These are phyloP conservation scores for Oreotrochilus melanogaster DNA, from an alignment of 2,113 vertebrate genomes.

Conservation along the genomic window DNA sequence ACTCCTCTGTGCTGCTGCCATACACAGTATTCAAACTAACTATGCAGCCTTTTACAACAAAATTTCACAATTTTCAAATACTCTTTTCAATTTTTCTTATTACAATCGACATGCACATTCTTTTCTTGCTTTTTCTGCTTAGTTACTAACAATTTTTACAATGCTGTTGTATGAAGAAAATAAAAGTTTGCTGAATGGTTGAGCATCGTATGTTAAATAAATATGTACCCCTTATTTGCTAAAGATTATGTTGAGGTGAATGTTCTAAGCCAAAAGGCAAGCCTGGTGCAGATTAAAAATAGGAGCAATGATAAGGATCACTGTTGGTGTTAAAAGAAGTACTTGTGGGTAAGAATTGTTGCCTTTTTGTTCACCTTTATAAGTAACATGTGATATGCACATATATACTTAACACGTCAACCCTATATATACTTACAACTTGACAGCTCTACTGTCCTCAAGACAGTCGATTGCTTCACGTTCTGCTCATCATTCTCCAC, in stretches of 20 bases:
- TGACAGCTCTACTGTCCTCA: not conserved
- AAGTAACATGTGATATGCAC: not conserved
- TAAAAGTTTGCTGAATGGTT: not conserved
- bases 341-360: not conserved
- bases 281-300: not conserved
- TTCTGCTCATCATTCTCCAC: not conserved
- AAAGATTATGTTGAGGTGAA: not conserved
- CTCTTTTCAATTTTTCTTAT: not conserved
- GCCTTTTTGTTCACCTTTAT: not conserved
- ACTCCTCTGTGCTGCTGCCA: not conserved
- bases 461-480: fast-evolving
- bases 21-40: not conserved
- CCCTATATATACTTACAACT: not conserved
- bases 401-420: not conserved
- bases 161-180: not conserved
- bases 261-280: not conserved
- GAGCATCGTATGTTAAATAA: not conserved
- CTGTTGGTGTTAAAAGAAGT: not conserved
- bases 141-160: not conserved
- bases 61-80: not conserved
- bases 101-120: not conserved
- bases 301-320: not conserved
- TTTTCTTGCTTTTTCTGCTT: not conserved
- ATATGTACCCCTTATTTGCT: not conserved
- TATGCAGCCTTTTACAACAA: not conserved